Percentiles rank a stretch among this genome's conserved stretches.
Evolutionary conservation across 2,113 vertebrate species (phyloP).

Genomic region (Tupaia chinensis): DNA sequence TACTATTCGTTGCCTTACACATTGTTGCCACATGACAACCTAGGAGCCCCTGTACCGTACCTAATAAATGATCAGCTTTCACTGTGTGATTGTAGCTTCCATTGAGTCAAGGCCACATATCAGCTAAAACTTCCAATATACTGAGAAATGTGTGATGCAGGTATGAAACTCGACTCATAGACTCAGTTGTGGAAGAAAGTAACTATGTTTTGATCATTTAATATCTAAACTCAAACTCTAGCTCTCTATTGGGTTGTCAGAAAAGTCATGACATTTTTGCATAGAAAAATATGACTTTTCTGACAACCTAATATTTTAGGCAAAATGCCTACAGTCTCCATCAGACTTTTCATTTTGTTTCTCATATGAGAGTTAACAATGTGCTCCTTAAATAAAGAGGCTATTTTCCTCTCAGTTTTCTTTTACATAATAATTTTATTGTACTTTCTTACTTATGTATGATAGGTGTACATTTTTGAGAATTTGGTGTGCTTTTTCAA

Average conservation of each 20-base stretch:
- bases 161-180: neutral
- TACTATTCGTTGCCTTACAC: neutral
- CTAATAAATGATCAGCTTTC: neutral
- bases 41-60: neutral
- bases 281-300: too few species aligned
- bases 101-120: neutral
- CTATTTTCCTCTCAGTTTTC: too few species aligned
- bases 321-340: too few species aligned
- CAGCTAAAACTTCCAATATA: neutral
- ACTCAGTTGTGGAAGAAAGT: neutral
- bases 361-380: too few species aligned
- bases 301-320: too few species aligned
- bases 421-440: too few species aligned
- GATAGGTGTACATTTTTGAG: too few species aligned
- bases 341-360: too few species aligned
- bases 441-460: too few species aligned
- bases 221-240: constrained; percentile 12
- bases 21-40: neutral
- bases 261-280: too few species aligned
- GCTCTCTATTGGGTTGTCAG: neutral
- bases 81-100: neutral
- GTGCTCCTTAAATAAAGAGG: too few species aligned
- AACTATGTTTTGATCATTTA: neutral
- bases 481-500: too few species aligned
- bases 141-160: neutral